Evolutionary conservation across 2,113 vertebrate genomes (phyloP).

Genomic region (Anarrhichthys ocellatus): DNA sequence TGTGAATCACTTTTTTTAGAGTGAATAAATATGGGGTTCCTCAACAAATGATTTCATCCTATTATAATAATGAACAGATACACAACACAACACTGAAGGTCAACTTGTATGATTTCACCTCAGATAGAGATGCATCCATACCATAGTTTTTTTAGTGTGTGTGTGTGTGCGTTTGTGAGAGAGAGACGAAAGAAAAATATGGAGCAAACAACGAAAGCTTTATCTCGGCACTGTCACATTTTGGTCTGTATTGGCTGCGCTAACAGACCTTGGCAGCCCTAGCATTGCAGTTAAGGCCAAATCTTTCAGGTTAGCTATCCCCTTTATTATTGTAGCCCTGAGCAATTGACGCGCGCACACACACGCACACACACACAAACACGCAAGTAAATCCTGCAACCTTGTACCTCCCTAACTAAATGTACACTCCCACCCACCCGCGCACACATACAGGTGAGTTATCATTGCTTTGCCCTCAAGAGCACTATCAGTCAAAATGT

Average conservation of each 20-base stretch:
- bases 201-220: constrained; percentile 36
- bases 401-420: constrained; percentile 65
- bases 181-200: not conserved
- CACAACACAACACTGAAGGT: not conserved
- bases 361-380: constrained; percentile 5
- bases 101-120: not conserved
- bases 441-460: constrained; percentile 71
- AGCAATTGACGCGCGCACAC: constrained; percentile 33
- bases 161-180: not conserved
- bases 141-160: not conserved
- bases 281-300: constrained; percentile 57
- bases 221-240: constrained; percentile 26
- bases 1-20: not conserved
- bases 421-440: constrained; percentile 12
- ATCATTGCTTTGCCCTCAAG: constrained; percentile 81
- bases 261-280: constrained; percentile 45
- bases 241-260: constrained; percentile 21
- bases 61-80: not conserved
- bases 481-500: constrained; percentile 82
- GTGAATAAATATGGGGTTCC: not conserved
- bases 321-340: constrained; percentile 68
- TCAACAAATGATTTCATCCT: not conserved
- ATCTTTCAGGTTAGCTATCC: constrained; percentile 55
- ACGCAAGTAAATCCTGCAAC: constrained; percentile 55
- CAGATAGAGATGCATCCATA: not conserved